Percentiles rank a stretch among this genome's conserved stretches.
These are phyloP conservation scores for Caerostris extrusa DNA, from an alignment of 1,140 invertebrate genomes.

Conservation along the genomic window DNA sequence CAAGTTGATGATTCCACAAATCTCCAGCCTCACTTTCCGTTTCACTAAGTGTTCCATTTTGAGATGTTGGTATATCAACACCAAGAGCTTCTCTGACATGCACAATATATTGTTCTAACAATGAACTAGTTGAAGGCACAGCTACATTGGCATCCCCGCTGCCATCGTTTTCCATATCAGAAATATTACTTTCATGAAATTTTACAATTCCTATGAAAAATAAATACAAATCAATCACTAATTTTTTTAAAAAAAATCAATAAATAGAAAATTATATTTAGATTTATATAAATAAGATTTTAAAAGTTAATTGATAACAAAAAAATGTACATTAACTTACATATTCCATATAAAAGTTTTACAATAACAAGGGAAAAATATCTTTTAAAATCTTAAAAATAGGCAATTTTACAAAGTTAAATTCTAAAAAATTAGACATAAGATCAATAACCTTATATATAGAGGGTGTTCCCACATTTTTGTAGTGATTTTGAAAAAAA, in stretches of 20 bases:
- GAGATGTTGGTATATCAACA: conserved; percentile 83
- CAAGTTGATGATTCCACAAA: conserved; percentile 84
- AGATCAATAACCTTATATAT: too few relatives aligned
- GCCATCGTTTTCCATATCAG: conserved; percentile 74
- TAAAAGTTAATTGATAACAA: neutral
- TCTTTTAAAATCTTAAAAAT: too few relatives aligned
- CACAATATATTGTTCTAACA: conserved; percentile 87
- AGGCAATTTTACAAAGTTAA: too few relatives aligned
- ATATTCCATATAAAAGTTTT: too few relatives aligned
- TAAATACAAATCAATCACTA: neutral
- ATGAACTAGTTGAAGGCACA: conserved; percentile 81
- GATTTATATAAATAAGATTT: neutral
- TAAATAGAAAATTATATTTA: neutral
- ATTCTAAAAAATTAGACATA: too few relatives aligned
- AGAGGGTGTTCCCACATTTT: too few relatives aligned
- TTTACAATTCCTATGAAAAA: conserved; percentile 81
- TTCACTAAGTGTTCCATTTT: conserved; percentile 80
- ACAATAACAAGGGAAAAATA: too few relatives aligned
- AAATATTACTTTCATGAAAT: conserved; percentile 79
- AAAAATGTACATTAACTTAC: too few relatives aligned
- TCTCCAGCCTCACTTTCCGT: conserved; percentile 82
- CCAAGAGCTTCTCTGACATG: conserved; percentile 88
- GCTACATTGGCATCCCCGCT: conserved; percentile 80
- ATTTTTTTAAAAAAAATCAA: neutral
- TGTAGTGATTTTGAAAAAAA: too few relatives aligned